phyloP scores from a whole-genome alignment of 2,113 vertebrate genomes.

The Barbus barbus region DNA sequence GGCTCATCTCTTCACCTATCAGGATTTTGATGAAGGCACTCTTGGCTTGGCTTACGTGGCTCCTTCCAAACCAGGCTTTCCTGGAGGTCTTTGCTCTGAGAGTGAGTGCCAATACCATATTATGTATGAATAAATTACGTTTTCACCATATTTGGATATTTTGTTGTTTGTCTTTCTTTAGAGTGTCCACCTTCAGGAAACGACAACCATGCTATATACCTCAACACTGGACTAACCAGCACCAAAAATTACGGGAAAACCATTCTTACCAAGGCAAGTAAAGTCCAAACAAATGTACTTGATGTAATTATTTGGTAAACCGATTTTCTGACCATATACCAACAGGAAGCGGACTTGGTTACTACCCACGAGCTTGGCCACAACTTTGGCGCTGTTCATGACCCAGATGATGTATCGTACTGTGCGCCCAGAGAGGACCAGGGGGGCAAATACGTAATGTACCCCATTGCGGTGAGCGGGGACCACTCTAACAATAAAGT shows the following conservation, averaged over 20 bases:
- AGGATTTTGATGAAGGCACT: slow-evolving; percentile 96
- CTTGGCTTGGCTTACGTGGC: slow-evolving; percentile 95
- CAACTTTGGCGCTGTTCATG: slow-evolving; percentile 96
- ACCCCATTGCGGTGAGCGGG: slow-evolving; percentile 95
- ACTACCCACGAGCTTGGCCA: slow-evolving; percentile 96
- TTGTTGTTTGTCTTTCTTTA: slow-evolving; percentile 17
- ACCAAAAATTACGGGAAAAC: slow-evolving; percentile 99
- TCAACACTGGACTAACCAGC: slow-evolving; percentile 96
- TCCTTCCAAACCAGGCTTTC: slow-evolving; percentile 82
- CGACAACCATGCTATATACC: slow-evolving; percentile 80
- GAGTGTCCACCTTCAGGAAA: slow-evolving; percentile 76
- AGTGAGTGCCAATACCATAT: slow-evolving; percentile 67
- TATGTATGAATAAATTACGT: neutral
- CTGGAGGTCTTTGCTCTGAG: slow-evolving; percentile 94
- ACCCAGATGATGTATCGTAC: slow-evolving; percentile 83
- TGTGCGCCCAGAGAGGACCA: slow-evolving; percentile 92
- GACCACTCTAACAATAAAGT: slow-evolving; percentile 98
- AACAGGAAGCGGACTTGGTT: slow-evolving; percentile 92
- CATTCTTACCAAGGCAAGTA: slow-evolving; percentile 91
- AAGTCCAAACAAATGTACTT: neutral
- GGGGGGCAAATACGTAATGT: slow-evolving; percentile 96
- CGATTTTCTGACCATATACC: neutral
- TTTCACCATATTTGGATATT: neutral
- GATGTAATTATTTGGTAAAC: neutral
- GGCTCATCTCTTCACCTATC: slow-evolving; percentile 96